phyloP scores from a whole-genome alignment of 2,888 invertebrate species.

The Iphiclides podalirius region DNA sequence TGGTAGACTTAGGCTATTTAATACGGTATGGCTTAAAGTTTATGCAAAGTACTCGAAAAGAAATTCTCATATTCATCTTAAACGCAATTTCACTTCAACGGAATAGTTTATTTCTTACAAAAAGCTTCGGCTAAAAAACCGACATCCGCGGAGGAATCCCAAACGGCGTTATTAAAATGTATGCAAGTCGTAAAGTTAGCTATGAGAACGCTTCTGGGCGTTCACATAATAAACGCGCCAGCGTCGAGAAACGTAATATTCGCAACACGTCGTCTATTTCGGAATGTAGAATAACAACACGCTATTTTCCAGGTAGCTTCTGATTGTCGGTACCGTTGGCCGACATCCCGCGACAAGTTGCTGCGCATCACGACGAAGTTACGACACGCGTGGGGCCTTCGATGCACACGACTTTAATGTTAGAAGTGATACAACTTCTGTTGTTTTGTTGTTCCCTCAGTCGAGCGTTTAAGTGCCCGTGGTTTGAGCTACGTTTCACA shows the following conservation, averaged over 20 bases:
- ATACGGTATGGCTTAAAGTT: too few species aligned
- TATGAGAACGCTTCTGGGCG: slow-evolving; percentile 8
- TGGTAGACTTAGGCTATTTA: too few species aligned
- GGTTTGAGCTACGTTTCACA: too few species aligned
- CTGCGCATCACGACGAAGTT: slow-evolving; percentile 15
- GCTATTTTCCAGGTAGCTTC: slow-evolving; percentile 59
- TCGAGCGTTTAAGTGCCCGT: too few species aligned
- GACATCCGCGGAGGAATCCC: too few species aligned
- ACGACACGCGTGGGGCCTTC: slow-evolving; percentile 12
- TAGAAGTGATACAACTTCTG: slow-evolving; percentile 7
- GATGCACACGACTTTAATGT: slow-evolving; percentile 18
- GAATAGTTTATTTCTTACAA: too few species aligned
- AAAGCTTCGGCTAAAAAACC: too few species aligned
- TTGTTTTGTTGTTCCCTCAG: not conserved
- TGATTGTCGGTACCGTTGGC: slow-evolving; percentile 60
- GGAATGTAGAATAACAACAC: slow-evolving; percentile 46
- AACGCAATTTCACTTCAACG: too few species aligned
- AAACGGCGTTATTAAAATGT: not conserved
- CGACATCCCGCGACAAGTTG: slow-evolving; percentile 36
- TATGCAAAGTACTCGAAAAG: too few species aligned
- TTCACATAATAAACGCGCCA: slow-evolving; percentile 22
- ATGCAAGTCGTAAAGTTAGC: not conserved
- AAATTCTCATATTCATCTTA: too few species aligned
- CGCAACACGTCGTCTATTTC: slow-evolving; percentile 39
- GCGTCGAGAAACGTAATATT: slow-evolving; percentile 28